Evolutionary conservation across 2,888 invertebrate species (phyloP), one percentile per base, ranked within the genome.

Genomic region (Drosophila tanythrix): DNA sequence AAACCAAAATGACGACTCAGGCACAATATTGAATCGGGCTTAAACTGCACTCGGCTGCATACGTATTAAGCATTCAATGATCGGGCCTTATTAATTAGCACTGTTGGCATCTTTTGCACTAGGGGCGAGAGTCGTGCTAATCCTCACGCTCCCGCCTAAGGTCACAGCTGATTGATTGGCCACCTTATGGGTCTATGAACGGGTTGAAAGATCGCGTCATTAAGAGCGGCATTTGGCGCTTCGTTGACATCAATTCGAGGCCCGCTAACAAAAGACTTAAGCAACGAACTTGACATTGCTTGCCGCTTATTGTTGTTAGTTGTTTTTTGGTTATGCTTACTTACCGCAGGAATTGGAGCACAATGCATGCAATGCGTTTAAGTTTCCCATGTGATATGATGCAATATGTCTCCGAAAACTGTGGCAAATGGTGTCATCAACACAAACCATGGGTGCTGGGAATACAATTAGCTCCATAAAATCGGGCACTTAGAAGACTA

Each of bases 231-330:
- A 48, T 21, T 59, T 69, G 43, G 58, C 33, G 74, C 36, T 67
- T 59, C 61, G 69, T 74, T 75, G 79, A 79, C 79, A 78, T 71
- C 43, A 78, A 70, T 80, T 78, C 53, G 55, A 55, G 46, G 69
- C 62, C 40, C 50, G 59, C 59, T 43, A 74, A 78, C 80, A 73
- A 79, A 76, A 76, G 76, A 73, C 82, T 83, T 76, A 58, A 46
- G 81, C 81, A 83, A 81, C 83, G 78, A 82, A 77, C 82, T 84
- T 80, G 80, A 80, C 82, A 76, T 81, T 81, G 80, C 67, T 58
- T 27, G 52, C 50, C 66, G 56, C 40, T 61, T 57, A 38, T 7
- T 50, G 51, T 29, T 38, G 40, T 40, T 36, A 64, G 46, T 15
- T 48, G 29, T 51, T 62, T 38, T 36, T 57, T n/a, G 21, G 51